phyloP scores from a whole-genome alignment of 2,797 vertebrate genomes.

The Neosalanx taihuensis region DNA sequence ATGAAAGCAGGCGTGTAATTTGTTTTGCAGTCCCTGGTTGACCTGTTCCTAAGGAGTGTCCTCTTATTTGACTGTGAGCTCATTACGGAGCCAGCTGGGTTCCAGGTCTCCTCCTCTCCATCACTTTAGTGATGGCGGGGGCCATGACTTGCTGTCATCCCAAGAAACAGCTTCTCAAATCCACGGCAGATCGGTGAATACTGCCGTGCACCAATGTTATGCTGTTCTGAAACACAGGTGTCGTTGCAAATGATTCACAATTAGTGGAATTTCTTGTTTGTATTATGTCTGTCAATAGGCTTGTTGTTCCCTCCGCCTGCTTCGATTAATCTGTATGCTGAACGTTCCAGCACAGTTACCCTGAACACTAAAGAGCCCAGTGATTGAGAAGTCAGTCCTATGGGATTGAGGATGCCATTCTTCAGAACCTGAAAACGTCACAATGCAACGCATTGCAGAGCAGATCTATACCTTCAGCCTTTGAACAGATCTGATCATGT shows the following conservation, averaged over 20 bases:
- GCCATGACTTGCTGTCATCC: constrained; percentile 32
- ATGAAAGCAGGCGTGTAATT: constrained; percentile 16
- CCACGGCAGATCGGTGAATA: background rate
- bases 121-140: constrained; percentile 45
- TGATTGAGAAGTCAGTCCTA: constrained; percentile 9
- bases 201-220: no score
- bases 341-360: constrained; percentile 15
- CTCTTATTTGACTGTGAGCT: constrained; percentile 25
- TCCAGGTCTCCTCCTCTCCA: constrained; percentile 45
- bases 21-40: constrained; percentile 26
- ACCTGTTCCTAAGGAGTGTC: background rate
- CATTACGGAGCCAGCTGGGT: constrained; percentile 53
- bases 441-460: constrained; percentile 16
- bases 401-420: constrained; percentile 13
- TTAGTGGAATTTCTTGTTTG: constrained; percentile 11
- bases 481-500: constrained; percentile 16
- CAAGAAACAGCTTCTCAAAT: background rate
- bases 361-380: constrained; percentile 27
- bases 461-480: background rate
- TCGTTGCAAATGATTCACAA: background rate
- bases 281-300: constrained; percentile 37
- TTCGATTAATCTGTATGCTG: constrained; percentile 15
- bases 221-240: no score
- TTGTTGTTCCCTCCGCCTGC: constrained; percentile 18
- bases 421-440: constrained; percentile 11